Conservation (phyloP, 2,113 vertebrate genomes). For the Charadrius vociferus region DNA sequence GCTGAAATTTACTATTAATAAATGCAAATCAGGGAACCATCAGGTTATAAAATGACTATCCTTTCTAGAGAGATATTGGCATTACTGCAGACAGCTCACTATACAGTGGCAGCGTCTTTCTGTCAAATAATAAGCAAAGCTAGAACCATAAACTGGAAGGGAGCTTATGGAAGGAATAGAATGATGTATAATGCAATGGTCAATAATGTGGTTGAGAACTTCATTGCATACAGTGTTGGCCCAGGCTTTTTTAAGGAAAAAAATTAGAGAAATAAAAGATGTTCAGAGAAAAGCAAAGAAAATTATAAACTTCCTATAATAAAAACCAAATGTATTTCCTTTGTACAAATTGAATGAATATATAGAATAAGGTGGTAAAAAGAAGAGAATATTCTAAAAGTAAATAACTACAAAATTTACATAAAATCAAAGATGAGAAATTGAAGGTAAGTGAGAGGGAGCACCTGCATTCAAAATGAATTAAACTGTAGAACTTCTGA, state of each 20-base stretch:
- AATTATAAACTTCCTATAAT: not conserved
- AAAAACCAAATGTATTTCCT: not conserved
- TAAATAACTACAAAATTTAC: not conserved
- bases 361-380: not conserved
- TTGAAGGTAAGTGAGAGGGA: not conserved
- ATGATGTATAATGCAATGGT: not conserved
- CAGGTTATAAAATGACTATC: not conserved
- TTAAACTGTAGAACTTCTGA: not conserved
- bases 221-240: not conserved
- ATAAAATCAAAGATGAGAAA: not conserved
- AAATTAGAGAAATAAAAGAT: not conserved
- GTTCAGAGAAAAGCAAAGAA: not conserved
- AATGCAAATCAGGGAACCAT: not conserved
- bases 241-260: not conserved
- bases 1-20: not conserved
- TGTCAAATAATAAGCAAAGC: not conserved
- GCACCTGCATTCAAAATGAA: not conserved
- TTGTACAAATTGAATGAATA: not conserved
- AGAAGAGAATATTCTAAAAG: not conserved
- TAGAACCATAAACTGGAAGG: not conserved
- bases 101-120: not conserved
- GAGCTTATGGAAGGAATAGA: not conserved
- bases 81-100: not conserved
- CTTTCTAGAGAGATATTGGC: not conserved
- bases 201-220: not conserved